Percentiles rank a stretch among this genome's conserved stretches.
phyloP scores from a whole-genome alignment of 2,888 invertebrate species.

The Trimorus sp. region DNA sequence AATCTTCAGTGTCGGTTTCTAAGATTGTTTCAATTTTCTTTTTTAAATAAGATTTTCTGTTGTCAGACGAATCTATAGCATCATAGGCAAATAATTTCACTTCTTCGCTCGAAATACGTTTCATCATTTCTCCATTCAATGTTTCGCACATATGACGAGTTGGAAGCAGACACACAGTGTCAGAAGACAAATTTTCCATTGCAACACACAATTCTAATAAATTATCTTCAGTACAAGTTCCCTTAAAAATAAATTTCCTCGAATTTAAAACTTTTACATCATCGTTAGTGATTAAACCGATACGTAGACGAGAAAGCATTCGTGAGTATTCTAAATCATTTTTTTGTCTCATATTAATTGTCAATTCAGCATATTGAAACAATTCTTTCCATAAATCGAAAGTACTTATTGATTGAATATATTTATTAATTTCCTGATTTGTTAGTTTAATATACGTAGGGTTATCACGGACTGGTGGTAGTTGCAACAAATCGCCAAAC shows the following conservation, averaged over 20 bases:
- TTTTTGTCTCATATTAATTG: conserved; percentile 41
- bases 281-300: not conserved
- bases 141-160: conserved; percentile 68
- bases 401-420: conserved; percentile 61
- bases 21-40: not conserved
- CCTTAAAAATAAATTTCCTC: conserved; percentile 9
- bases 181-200: conserved; percentile 35
- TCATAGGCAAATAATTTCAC: conserved; percentile 50
- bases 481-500: conserved; percentile 23
- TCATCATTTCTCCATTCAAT: conserved; percentile 28
- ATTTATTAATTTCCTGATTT: conserved; percentile 15
- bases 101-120: conserved; percentile 11
- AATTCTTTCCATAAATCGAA: conserved; percentile 72
- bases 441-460: conserved; percentile 15
- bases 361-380: conserved; percentile 72
- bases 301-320: conserved; percentile 32
- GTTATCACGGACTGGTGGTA: conserved; percentile 21
- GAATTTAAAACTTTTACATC: conserved; percentile 21
- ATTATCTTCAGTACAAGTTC: conserved; percentile 36
- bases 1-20: conserved; percentile 4
- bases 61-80: conserved; percentile 57
- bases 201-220: conserved; percentile 27
- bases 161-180: conserved; percentile 68
- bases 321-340: conserved; percentile 66
- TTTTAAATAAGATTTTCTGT: not conserved